Percentiles rank a stretch among this genome's conserved stretches.
Evolutionary conservation across 2,888 invertebrate genomes (phyloP).

Genomic region (Lasioglossum marginatum): DNA sequence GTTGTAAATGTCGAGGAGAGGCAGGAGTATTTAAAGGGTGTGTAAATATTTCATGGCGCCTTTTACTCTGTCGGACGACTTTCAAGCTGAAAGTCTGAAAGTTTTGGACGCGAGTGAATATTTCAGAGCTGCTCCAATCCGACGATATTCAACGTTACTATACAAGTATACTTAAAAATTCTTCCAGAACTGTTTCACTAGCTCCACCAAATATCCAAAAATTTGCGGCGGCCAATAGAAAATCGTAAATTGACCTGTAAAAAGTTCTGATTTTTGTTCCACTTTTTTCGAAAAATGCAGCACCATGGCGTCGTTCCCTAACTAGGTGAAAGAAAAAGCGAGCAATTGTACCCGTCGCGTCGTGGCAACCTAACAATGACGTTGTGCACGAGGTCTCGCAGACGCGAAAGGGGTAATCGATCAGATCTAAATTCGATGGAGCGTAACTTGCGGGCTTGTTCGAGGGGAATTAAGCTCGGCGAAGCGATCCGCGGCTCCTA

Average conservation of each 20-base stretch:
- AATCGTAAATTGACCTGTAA: no score
- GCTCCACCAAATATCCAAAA: background rate
- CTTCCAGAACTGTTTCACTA: background rate
- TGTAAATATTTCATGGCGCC: background rate
- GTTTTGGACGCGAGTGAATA: background rate
- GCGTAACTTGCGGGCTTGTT: slow-evolving; percentile 2
- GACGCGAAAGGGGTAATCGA: background rate
- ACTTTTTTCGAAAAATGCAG: no score
- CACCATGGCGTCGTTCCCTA: background rate
- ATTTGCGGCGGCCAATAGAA: background rate
- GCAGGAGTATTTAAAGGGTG: background rate
- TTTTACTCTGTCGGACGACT: background rate
- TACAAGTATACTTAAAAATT: background rate
- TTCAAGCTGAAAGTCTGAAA: background rate
- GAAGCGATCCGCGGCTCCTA: background rate
- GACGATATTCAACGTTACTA: background rate
- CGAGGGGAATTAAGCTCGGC: slow-evolving; percentile 10
- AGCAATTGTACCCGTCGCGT: background rate
- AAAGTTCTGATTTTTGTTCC: no score
- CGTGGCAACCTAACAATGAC: background rate
- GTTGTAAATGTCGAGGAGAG: background rate
- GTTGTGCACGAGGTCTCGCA: background rate
- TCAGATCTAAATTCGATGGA: slow-evolving; percentile 17
- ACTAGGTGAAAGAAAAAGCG: background rate
- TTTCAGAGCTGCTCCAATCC: background rate